Base-by-base conservation (phyloP, 2,113 vertebrate species). In the Calidris pugnax region DNA sequence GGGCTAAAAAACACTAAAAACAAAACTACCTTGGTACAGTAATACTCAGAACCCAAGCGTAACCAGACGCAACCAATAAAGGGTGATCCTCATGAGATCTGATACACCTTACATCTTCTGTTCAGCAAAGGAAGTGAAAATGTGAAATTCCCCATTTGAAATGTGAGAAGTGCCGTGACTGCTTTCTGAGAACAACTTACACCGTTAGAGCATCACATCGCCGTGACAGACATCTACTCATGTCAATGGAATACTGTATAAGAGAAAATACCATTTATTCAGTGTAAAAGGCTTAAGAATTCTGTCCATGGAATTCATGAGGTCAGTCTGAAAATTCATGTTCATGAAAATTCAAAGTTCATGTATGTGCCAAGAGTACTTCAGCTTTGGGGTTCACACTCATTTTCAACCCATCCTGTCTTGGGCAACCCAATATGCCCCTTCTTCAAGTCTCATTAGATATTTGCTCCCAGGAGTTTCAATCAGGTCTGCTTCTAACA, bases 291-390 rank as follows among this genome's bases (percentile, higher is more conserved):
- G 3, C 23, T 86, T 69, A 78, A 72, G 20, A 68, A 79, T 3
- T 33, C 0, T 0, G 13, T 6, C n/a, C 10, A 15, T 22, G 10
- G 15, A 35, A 74, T 67, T 80, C 57, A 62, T 0, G 0, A 59
- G 2, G 16, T 75, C 43, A 66, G 6, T 27, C 32, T 87, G 47
- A 71, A 88, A 90, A 35, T 47, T n/a, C n/a, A n/a, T n/a, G n/a
- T n/a, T n/a, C n/a, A n/a, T n/a, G n/a, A n/a, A n/a, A n/a, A n/a
- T n/a, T n/a, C n/a, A n/a, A n/a, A 68, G 64, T 57, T 67, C 55
- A 12, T 9, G 0, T 22, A 11, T 4, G 7, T 45, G 13, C 33
- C 57, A 83, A 33, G 24, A 79, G 57, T 16, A n/a, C 4, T 45
- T 41, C 16, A 20, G 24, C 27, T 85, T 57, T 48, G 50, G 20